These are phyloP conservation scores for Abscondita cerata DNA, from an alignment of 2,888 invertebrate genomes.

Conservation along the genomic window DNA sequence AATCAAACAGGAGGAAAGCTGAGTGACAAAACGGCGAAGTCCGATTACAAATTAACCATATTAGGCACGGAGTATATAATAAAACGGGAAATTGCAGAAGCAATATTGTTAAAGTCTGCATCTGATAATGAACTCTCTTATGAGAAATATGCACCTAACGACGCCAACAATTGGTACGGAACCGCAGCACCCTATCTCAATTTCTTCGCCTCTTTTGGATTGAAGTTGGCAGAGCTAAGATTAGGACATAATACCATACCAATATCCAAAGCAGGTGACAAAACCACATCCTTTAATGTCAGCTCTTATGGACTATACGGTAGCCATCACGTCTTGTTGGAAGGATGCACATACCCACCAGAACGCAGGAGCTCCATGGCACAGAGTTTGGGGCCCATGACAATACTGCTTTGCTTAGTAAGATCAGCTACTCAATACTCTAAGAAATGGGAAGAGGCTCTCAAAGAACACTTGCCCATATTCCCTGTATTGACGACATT, in stretches of 20 bases:
- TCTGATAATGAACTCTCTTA: too few relatives aligned
- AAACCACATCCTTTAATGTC: slow-evolving; percentile 15
- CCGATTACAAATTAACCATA: too few relatives aligned
- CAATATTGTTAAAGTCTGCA: too few relatives aligned
- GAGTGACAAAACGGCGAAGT: too few relatives aligned
- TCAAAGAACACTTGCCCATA: slow-evolving; percentile 34
- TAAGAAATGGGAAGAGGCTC: slow-evolving; percentile 39
- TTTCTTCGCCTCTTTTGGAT: slow-evolving; percentile 23
- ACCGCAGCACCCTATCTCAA: slow-evolving; percentile 30
- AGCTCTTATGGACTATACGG: slow-evolving; percentile 34
- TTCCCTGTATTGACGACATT: slow-evolving; percentile 38
- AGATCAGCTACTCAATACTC: slow-evolving; percentile 26
- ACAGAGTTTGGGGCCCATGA: slow-evolving; percentile 39
- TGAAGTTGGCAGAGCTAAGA: slow-evolving; percentile 29
- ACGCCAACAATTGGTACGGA: slow-evolving; percentile 33
- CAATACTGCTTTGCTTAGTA: slow-evolving; percentile 32
- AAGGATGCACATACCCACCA: slow-evolving; percentile 37
- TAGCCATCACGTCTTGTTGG: slow-evolving; percentile 34
- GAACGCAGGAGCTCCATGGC: slow-evolving; percentile 40
- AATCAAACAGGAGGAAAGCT: too few relatives aligned
- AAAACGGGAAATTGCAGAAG: too few relatives aligned
- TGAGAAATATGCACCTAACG: slow-evolving; percentile 13
- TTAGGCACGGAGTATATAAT: too few relatives aligned
- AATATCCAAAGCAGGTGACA: slow-evolving; percentile 22
- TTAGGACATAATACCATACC: slow-evolving; percentile 33